phyloP scores from a whole-genome alignment of 1,140 invertebrate genomes.

The Lordiphosa stackelbergi region DNA sequence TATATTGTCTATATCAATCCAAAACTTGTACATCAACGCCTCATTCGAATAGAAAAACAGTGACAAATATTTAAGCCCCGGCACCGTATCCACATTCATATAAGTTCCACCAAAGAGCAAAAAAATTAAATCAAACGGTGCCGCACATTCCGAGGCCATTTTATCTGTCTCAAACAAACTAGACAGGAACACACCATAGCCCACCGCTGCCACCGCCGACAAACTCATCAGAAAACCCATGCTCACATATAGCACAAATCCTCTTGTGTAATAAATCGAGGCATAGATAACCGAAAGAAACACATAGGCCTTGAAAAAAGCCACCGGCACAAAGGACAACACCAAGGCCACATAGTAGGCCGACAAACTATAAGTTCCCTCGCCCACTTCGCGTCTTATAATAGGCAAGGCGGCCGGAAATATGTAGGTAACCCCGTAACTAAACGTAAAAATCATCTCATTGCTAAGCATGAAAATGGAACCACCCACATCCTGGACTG shows the following conservation, averaged over 20 bases:
- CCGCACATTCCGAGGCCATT: slow-evolving; percentile 79
- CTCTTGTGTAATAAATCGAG: slow-evolving; percentile 52
- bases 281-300: slow-evolving; percentile 79
- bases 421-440: slow-evolving; percentile 81
- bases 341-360: slow-evolving; percentile 83
- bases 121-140: slow-evolving; percentile 81
- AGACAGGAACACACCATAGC: slow-evolving; percentile 80
- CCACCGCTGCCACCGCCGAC: slow-evolving; percentile 58
- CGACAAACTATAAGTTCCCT: slow-evolving; percentile 80
- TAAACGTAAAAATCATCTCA: slow-evolving; percentile 83
- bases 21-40: slow-evolving; percentile 83
- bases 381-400: slow-evolving; percentile 81
- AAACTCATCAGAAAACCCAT: slow-evolving; percentile 67
- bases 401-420: slow-evolving; percentile 82
- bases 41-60: slow-evolving; percentile 85
- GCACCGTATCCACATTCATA: slow-evolving; percentile 80
- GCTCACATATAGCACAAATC: slow-evolving; percentile 56
- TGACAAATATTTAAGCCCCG: slow-evolving; percentile 80
- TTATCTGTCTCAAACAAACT: slow-evolving; percentile 80
- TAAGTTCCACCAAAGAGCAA: slow-evolving; percentile 81
- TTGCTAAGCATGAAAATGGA: slow-evolving; percentile 81
- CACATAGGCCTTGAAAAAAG: slow-evolving; percentile 79
- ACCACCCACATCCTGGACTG: slow-evolving; percentile 83
- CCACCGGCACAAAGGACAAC: slow-evolving; percentile 80
- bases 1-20: slow-evolving; percentile 82